Percentiles rank a stretch among this genome's conserved stretches.
Conservation (phyloP, 2,797 vertebrate species). For the Tinamus major region DNA sequence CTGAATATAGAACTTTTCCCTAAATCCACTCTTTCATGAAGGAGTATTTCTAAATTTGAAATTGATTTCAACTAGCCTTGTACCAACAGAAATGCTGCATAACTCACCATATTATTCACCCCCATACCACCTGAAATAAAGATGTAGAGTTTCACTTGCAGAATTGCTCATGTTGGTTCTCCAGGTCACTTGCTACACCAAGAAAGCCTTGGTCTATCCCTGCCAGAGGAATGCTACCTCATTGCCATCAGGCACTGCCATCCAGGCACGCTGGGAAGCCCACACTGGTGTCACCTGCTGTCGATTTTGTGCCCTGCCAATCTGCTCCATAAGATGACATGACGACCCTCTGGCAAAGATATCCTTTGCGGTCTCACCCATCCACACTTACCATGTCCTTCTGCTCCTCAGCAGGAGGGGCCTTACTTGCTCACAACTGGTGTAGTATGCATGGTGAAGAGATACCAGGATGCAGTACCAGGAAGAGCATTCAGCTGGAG, state of each 20-base stretch:
- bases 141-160: accelerated
- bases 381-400: accelerated
- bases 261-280: not conserved
- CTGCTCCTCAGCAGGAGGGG: accelerated
- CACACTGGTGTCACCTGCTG: not conserved
- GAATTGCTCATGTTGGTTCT: not conserved
- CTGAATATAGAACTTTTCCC: not conserved
- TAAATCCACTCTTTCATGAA: not conserved
- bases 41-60: not conserved
- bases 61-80: not conserved
- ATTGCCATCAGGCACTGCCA: not conserved
- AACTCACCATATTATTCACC: not conserved
- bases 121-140: not conserved
- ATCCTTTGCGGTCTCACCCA: not conserved
- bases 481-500: not conserved
- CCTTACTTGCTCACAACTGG: not conserved
- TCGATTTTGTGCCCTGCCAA: not conserved
- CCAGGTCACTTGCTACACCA: not conserved
- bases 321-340: accelerated
- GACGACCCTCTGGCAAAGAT: not conserved
- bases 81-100: not conserved
- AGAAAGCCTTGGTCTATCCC: not conserved
- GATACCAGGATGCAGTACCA: not conserved
- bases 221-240: not conserved
- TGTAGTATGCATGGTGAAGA: too few species aligned